Percentiles rank a stretch among this genome's conserved stretches.
phyloP scores from a whole-genome alignment of 2,888 invertebrate species.

The Mythimna pallens region DNA sequence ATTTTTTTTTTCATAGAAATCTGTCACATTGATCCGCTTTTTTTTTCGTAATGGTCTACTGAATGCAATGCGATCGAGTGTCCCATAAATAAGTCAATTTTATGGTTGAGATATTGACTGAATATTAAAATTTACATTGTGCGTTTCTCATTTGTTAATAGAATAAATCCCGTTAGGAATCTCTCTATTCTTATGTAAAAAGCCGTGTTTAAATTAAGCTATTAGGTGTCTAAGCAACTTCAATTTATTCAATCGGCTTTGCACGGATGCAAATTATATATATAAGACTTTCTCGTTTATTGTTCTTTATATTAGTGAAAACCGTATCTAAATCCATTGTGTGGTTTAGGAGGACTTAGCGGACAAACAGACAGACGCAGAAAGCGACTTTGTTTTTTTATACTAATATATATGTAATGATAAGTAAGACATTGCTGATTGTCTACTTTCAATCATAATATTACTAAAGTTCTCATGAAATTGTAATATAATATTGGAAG shows the following conservation, averaged over 20 bases:
- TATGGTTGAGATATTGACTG: conserved; percentile 39
- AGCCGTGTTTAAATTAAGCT: conserved; percentile 25
- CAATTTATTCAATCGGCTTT: neutral
- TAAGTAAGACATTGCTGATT: conserved; percentile 21
- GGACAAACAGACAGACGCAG: no score
- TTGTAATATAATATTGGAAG: neutral
- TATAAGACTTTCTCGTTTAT: no score
- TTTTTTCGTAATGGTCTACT: conserved; percentile 29
- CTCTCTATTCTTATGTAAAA: conserved; percentile 19
- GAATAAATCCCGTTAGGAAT: conserved; percentile 37
- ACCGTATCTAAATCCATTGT: no score
- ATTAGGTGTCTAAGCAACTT: neutral
- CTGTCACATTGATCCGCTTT: conserved; percentile 22
- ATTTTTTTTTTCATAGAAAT: conserved; percentile 6
- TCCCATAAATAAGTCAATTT: conserved; percentile 49
- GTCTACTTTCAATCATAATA: conserved; percentile 6
- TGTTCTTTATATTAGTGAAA: no score
- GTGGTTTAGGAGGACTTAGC: neutral
- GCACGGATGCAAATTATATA: no score
- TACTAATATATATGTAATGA: no score
- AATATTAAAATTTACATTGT: conserved; percentile 38
- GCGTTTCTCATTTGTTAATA: conserved; percentile 14
- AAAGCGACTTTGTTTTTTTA: no score
- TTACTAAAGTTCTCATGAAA: conserved; percentile 8
- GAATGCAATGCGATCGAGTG: conserved; percentile 13